Base-by-base conservation (phyloP, 2,113 vertebrate species). In the Amazona vittata region DNA sequence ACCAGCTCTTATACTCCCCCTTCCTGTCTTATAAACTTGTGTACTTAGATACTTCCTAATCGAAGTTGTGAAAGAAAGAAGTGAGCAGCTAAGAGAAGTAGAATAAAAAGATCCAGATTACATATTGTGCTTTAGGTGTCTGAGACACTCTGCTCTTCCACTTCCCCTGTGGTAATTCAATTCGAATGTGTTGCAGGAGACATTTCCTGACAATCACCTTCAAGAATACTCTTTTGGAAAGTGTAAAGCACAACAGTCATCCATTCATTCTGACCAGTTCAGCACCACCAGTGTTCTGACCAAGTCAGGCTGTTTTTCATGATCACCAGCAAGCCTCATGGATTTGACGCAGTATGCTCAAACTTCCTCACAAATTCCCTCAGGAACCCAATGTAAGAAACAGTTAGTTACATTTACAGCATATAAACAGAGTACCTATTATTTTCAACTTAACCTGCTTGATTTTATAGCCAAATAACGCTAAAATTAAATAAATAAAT, bases 281-380 rank as follows among this genome's bases (percentile, higher is more conserved):
- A 47, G 22, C 31, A 75, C 9, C 16, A 70, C 17, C 12, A 65
- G 62, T 8, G 17, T 43, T 57, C 60, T 57, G 65, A 6, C 24
- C n/a, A 46, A 55, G 15, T n/a, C 19, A 31, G 24, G 17, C 2
- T 29, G 5, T 46, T 44, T 55, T 29, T 70, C 46, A 44, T 1
- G 1, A 43, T 37, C 21, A 78, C 13, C 44, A 62, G 10, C 0
- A 1, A 50, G 17, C 16, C 37, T 75, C n/a, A 14, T 0, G 2
- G 8, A 62, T 88, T 64, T 62, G 50, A 11, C 67, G 8, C n/a
- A 71, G 52, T 17, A 41, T 11, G 31, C 43, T 65, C 64, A 59
- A 52, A 44, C 11, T 50, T 83, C 65, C 46, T 62, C 8, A 10
- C 15, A 65, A n/a, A 11, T 31, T 77, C 78, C 19, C 44, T 63